A percentile compares a stretch with the other conserved stretches of the same genome.
These are phyloP conservation scores for Cranoglanis bouderius DNA, from an alignment of 2,113 vertebrate genomes.

Conservation along the genomic window DNA sequence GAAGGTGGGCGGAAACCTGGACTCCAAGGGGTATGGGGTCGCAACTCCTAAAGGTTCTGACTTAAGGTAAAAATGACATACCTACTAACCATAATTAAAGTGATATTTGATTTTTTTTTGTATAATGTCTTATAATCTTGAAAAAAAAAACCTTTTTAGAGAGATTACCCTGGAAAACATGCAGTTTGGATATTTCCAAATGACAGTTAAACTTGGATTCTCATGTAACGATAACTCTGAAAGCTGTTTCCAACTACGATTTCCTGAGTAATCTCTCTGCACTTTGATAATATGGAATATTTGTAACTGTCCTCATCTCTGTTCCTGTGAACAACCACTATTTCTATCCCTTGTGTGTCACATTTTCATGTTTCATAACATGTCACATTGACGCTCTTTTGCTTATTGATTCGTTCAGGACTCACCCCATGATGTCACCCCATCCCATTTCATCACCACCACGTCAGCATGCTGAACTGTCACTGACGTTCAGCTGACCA, in stretches of 20 bases:
- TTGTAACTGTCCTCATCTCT: slow-evolving; percentile 42
- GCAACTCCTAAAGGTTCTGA: slow-evolving; percentile 96
- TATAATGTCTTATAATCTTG: not conserved
- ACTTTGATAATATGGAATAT: slow-evolving; percentile 1
- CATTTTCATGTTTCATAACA: not conserved
- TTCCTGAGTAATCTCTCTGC: slow-evolving; percentile 41
- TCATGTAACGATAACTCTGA: not conserved
- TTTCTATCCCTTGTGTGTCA: not conserved
- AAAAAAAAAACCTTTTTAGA: not conserved
- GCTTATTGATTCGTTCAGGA: slow-evolving; percentile 22
- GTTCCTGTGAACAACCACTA: not conserved
- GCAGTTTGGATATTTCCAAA: not conserved
- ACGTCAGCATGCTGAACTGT: not conserved
- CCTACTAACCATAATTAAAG: not conserved
- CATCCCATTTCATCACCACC: slow-evolving; percentile 11
- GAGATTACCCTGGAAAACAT: not conserved
- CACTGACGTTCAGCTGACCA: not conserved
- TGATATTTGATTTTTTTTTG: not conserved
- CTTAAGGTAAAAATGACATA: slow-evolving; percentile 80
- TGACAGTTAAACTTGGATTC: not conserved
- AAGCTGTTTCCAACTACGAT: not conserved
- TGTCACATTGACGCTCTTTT: slow-evolving; percentile 14
- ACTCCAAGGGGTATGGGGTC: slow-evolving; percentile 98
- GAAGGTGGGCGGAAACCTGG: slow-evolving; percentile 98
- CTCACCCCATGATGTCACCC: not conserved